Percentiles rank a stretch among this genome's conserved stretches.
phyloP scores from a whole-genome alignment of 2,888 invertebrate species.

The Gerris lacustris region DNA sequence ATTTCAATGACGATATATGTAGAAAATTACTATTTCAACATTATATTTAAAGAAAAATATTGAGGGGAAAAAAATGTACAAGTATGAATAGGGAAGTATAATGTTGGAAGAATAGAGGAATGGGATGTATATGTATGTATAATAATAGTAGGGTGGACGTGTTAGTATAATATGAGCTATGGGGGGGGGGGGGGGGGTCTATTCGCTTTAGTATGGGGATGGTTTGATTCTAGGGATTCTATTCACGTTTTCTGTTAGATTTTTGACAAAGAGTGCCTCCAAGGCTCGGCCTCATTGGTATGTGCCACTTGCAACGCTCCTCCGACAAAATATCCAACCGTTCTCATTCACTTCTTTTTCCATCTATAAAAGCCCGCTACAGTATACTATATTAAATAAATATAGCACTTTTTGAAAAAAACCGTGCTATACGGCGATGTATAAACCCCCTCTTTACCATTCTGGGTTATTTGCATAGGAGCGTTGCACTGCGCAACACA shows the following conservation, averaged over 20 bases:
- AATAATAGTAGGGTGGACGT: not conserved
- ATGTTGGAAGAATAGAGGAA: not conserved
- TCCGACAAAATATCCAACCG: not conserved
- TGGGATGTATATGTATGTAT: not conserved
- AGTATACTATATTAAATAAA: not conserved
- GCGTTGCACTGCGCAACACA: not conserved
- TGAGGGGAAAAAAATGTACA: not conserved
- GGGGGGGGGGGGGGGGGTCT: not conserved
- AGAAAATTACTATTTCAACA: too few relatives aligned
- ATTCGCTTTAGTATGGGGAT: not conserved
- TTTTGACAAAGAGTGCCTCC: not conserved
- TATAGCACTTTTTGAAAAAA: conserved; percentile 1
- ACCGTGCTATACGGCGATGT: not conserved
- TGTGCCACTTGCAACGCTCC: not conserved
- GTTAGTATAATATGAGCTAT: not conserved
- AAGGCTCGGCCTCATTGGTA: not conserved
- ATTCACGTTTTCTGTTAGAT: conserved; percentile 5
- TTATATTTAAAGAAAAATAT: not conserved
- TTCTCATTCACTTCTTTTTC: conserved; percentile 5
- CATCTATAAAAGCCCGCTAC: conserved; percentile 1
- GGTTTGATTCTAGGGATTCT: not conserved
- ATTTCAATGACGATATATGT: too few relatives aligned
- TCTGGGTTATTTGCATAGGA: not conserved
- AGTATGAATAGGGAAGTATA: not conserved
- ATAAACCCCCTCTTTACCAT: not conserved